phyloP scores from a whole-genome alignment of 2,797 vertebrate species.

The Myotis vivesi region DNA sequence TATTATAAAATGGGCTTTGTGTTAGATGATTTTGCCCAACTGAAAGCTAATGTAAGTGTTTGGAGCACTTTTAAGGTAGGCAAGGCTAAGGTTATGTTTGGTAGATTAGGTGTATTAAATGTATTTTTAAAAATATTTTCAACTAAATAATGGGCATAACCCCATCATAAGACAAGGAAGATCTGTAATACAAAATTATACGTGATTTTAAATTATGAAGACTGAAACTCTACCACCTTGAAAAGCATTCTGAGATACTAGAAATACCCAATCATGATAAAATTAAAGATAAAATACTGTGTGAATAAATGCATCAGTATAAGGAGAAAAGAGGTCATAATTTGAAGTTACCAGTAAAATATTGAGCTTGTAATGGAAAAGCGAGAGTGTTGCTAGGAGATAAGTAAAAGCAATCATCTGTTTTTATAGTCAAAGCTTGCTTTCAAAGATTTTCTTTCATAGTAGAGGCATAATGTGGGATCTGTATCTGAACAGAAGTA shows the following conservation, averaged over 20 bases:
- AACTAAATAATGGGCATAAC: background rate
- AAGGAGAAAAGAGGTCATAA: slow-evolving; percentile 14
- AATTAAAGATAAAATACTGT: slow-evolving; percentile 27
- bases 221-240: background rate
- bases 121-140: background rate
- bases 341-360: slow-evolving; percentile 50
- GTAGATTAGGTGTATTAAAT: background rate
- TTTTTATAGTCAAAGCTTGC: background rate
- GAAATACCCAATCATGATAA: background rate
- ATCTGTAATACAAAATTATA: slow-evolving; percentile 7
- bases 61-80: background rate
- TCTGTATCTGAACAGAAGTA: background rate
- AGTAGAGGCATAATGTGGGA: background rate
- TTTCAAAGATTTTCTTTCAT: background rate
- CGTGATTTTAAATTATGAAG: slow-evolving; percentile 1
- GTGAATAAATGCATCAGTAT: background rate
- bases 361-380: slow-evolving; percentile 26
- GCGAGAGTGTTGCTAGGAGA: background rate
- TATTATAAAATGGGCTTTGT: background rate
- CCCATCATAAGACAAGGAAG: background rate
- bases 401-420: slow-evolving; percentile 10
- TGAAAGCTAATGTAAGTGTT: background rate
- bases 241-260: background rate
- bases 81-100: background rate
- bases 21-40: background rate